phyloP scores from a whole-genome alignment of 2,888 invertebrate species.

The Eueremaeus valkanovi region DNA sequence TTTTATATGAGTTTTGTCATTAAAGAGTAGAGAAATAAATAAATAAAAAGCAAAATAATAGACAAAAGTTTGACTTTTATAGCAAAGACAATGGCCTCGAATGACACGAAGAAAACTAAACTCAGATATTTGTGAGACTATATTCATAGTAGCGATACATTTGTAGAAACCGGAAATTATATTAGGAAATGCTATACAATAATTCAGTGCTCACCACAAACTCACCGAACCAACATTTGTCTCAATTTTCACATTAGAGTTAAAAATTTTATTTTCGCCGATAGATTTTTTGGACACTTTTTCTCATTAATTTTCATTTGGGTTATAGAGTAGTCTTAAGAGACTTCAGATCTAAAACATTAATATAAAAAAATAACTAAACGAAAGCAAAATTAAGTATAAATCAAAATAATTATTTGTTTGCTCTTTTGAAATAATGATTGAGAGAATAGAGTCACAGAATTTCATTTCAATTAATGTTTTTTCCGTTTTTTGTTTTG shows the following conservation, averaged over 20 bases:
- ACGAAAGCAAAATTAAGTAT: too few relatives aligned
- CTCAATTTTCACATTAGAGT: not conserved
- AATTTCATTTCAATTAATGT: too few relatives aligned
- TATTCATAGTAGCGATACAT: not conserved
- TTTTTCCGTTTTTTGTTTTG: too few relatives aligned
- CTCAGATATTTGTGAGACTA: not conserved
- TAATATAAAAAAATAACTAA: not conserved
- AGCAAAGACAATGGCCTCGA: not conserved
- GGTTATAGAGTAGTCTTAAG: not conserved
- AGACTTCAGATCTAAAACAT: not conserved
- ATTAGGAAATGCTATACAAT: constrained; percentile 11
- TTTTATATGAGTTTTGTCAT: too few relatives aligned
- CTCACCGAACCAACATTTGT: not conserved
- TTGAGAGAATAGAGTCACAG: too few relatives aligned
- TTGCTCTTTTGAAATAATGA: too few relatives aligned
- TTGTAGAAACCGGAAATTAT: constrained; percentile 9
- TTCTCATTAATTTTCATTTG: constrained; percentile 14
- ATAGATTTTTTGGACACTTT: not conserved
- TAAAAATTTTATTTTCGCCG: not conserved
- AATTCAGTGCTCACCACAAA: not conserved
- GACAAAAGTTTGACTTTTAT: not conserved
- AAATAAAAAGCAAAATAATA: too few relatives aligned
- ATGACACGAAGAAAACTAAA: not conserved
- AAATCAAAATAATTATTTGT: too few relatives aligned
- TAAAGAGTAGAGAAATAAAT: too few relatives aligned